Percentiles rank a stretch among this genome's conserved stretches.
Conservation (phyloP, 2,888 invertebrate genomes). For the Lamproptera curius region DNA sequence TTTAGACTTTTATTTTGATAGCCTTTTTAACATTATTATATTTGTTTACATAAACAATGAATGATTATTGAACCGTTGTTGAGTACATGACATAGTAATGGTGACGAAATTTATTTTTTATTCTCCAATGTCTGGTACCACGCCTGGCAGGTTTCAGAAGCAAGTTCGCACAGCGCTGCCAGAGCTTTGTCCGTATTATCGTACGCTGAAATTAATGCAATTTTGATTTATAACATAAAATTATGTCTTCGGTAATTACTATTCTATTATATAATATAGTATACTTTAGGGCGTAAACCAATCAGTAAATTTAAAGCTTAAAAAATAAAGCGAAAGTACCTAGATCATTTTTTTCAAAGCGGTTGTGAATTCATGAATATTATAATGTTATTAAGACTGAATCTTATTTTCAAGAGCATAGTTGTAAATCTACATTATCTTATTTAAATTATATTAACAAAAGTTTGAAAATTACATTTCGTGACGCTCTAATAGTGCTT, state of each 20-base stretch:
- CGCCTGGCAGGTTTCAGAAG: conserved; percentile 88
- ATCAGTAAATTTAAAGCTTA: too few species aligned
- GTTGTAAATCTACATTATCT: not conserved
- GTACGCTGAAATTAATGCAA: conserved; percentile 76
- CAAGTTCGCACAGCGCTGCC: conserved; percentile 89
- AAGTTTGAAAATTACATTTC: not conserved
- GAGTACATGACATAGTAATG: too few species aligned
- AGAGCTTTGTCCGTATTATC: conserved; percentile 84
- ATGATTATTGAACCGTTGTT: too few species aligned
- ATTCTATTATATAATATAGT: too few species aligned
- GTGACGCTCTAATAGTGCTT: not conserved
- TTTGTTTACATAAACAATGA: too few species aligned
- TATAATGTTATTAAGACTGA: not conserved
- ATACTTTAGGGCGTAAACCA: too few species aligned
- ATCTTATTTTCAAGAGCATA: not conserved
- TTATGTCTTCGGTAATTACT: too few species aligned
- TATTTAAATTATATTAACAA: not conserved
- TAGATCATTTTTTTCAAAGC: conserved; percentile 6
- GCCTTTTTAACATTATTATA: too few species aligned
- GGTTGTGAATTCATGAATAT: not conserved
- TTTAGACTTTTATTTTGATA: too few species aligned
- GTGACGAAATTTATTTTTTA: conserved; percentile 40
- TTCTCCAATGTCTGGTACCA: conserved; percentile 80
- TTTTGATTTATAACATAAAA: too few species aligned
- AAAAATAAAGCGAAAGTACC: too few species aligned